Evolutionary conservation across 2,888 invertebrate species (phyloP).

Genomic region (Chymomyza procnemis): DNA sequence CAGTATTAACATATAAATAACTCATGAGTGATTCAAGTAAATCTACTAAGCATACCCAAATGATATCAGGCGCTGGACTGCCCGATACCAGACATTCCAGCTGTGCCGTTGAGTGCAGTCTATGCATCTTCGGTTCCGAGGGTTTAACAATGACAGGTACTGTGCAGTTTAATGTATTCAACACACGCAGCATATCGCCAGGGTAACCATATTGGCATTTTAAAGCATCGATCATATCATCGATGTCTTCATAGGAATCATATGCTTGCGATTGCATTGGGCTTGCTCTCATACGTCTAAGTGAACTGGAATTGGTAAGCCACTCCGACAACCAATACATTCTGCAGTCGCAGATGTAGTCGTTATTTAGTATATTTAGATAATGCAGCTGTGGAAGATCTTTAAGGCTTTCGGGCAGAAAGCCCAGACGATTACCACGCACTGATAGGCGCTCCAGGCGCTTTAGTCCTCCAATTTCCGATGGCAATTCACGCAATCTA

Average conservation of each 20-base stretch:
- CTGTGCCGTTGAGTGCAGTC: constrained; percentile 83
- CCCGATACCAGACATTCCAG: constrained; percentile 88
- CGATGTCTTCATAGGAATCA: constrained; percentile 60
- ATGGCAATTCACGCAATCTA: constrained; percentile 81
- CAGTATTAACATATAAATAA: neutral
- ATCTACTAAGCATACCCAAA: constrained; percentile 81
- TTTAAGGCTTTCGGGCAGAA: constrained; percentile 85
- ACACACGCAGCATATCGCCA: constrained; percentile 84
- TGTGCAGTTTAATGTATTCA: constrained; percentile 86
- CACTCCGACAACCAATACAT: constrained; percentile 87
- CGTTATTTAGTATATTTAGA: constrained; percentile 86
- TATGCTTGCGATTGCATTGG: constrained; percentile 5
- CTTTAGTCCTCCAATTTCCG: constrained; percentile 71
- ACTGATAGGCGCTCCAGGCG: constrained; percentile 83
- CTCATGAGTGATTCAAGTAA: neutral
- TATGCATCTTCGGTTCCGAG: constrained; percentile 83
- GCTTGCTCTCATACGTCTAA: constrained; percentile 78
- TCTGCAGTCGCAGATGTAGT: constrained; percentile 92
- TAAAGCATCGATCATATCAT: constrained; percentile 80
- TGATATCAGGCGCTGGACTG: constrained; percentile 88
- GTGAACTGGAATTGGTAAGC: constrained; percentile 77
- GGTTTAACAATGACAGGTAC: constrained; percentile 82
- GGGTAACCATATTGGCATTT: constrained; percentile 84
- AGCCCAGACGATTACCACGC: constrained; percentile 84
- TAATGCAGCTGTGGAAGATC: constrained; percentile 82